Conservation (phyloP, 2,113 vertebrate genomes). For the Nesospiza acunhae region DNA sequence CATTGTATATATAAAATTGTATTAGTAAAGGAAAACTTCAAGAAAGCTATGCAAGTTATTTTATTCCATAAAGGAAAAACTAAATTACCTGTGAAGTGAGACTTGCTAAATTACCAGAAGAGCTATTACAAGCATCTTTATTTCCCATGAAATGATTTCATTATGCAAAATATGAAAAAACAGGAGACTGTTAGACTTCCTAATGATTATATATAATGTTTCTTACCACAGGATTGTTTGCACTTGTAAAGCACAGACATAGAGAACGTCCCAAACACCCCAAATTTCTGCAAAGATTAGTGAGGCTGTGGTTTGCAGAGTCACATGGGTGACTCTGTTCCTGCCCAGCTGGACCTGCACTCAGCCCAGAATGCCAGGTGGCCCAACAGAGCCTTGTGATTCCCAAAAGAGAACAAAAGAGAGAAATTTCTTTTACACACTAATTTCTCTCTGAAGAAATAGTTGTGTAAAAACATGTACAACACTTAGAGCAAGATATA, state of each 20-base stretch:
- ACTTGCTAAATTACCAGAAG: neutral
- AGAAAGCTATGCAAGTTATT: neutral
- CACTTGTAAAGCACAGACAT: neutral
- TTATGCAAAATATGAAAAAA: neutral
- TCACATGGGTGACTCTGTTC: rapidly evolving
- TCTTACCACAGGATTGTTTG: neutral
- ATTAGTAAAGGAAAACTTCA: neutral
- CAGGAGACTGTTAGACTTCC: neutral
- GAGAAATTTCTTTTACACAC: neutral
- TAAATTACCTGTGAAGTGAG: neutral
- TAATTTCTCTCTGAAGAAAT: neutral
- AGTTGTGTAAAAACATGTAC: neutral
- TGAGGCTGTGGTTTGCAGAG: neutral
- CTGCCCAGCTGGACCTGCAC: neutral
- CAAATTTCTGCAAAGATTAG: neutral
- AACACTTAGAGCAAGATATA: neutral
- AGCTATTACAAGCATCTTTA: neutral
- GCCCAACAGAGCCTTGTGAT: neutral
- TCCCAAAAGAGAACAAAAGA: neutral
- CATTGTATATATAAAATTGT: neutral
- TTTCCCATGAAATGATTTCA: neutral
- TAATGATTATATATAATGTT: neutral
- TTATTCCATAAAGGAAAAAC: neutral
- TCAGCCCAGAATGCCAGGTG: neutral
- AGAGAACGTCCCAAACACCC: neutral